Evolutionary conservation across 2,888 invertebrate species (phyloP).

Genomic region (Malthinus seriepunctatus): DNA sequence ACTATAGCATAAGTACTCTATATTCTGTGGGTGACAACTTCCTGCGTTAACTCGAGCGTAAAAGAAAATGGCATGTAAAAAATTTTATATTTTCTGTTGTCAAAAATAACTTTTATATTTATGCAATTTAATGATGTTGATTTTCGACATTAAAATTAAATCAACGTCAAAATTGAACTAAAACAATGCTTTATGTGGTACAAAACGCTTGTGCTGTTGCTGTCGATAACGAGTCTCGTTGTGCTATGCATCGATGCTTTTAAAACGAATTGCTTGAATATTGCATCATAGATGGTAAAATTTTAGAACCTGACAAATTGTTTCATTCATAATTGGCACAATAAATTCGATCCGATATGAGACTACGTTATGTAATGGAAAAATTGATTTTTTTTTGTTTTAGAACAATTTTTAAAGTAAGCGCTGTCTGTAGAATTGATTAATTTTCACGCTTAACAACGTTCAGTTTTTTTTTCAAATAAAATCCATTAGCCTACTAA

Average conservation of each 20-base stretch:
- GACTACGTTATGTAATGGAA: constrained; percentile 1
- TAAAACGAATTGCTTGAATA: constrained; percentile 4
- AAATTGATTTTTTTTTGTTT: background rate
- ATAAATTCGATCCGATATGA: too few species aligned
- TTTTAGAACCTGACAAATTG: constrained; percentile 16
- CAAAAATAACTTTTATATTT: too few species aligned
- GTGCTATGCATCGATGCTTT: constrained; percentile 12
- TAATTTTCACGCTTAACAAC: too few species aligned
- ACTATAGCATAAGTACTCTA: background rate
- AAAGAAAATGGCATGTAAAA: constrained; percentile 4
- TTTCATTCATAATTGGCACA: constrained; percentile 8
- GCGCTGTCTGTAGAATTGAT: too few species aligned
- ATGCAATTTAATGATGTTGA: constrained; percentile 1
- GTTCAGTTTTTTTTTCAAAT: too few species aligned
- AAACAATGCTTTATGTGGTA: constrained; percentile 2
- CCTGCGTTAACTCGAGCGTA: constrained; percentile 3
- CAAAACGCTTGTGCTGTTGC: constrained; percentile 12
- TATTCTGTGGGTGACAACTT: constrained; percentile 12
- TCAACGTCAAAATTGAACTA: constrained; percentile 1
- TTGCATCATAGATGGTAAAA: constrained; percentile 2
- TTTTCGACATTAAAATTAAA: background rate
- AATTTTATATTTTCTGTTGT: background rate
- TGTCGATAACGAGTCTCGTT: constrained; percentile 17
- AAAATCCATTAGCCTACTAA: too few species aligned
- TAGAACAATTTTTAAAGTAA: too few species aligned